Evolutionary conservation across 2,797 vertebrate species (phyloP).

Genomic region (Sebastes diploproa): DNA sequence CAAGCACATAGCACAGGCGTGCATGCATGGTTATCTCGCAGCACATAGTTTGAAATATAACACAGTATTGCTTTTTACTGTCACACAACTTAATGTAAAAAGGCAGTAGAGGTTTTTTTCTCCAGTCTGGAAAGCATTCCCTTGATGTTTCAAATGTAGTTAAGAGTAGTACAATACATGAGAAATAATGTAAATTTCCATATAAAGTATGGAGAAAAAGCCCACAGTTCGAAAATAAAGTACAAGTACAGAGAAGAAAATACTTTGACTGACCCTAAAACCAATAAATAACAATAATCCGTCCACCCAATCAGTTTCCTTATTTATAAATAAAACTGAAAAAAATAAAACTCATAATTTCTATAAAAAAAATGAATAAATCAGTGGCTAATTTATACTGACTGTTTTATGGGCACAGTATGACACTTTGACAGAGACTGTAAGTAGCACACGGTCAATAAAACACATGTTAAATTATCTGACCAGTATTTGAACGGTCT

Average conservation of each 20-base stretch:
- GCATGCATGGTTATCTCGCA: neutral
- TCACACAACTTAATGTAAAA: slow-evolving; percentile 5
- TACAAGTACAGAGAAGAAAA: neutral
- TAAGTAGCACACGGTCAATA: neutral
- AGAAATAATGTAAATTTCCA: slow-evolving; percentile 12
- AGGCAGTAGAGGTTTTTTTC: neutral
- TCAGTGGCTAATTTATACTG: neutral
- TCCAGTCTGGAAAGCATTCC: neutral
- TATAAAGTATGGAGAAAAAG: neutral
- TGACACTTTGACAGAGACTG: neutral
- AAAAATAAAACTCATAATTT: neutral
- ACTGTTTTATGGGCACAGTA: neutral
- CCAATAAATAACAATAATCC: slow-evolving; percentile 1
- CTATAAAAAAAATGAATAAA: neutral
- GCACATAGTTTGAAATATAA: neutral
- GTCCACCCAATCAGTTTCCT: neutral
- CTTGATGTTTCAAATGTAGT: slow-evolving; percentile 16
- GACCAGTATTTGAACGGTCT: neutral
- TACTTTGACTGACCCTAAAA: neutral
- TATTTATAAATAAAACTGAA: slow-evolving; percentile 4
- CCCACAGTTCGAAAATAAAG: neutral
- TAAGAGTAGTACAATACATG: neutral
- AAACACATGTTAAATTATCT: neutral
- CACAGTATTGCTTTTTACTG: neutral
- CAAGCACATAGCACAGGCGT: neutral